These are phyloP conservation scores for Siniperca chuatsi DNA, from an alignment of 2,113 vertebrate genomes.

Conservation along the genomic window DNA sequence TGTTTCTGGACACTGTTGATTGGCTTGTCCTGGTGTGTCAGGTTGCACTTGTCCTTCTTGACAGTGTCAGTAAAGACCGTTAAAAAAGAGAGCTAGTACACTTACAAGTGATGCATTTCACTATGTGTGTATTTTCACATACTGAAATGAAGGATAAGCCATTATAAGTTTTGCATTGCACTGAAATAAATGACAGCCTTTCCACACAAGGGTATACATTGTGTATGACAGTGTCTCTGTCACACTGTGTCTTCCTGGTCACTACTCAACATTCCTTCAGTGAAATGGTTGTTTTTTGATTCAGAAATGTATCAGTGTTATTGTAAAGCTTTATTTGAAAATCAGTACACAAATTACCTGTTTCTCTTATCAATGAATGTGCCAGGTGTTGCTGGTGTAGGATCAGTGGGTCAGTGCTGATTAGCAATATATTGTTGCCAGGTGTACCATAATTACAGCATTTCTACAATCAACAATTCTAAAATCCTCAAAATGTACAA, in stretches of 20 bases:
- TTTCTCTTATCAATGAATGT: background rate
- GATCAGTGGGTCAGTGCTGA: background rate
- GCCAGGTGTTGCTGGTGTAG: background rate
- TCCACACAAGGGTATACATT: background rate
- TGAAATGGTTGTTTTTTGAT: too few species aligned
- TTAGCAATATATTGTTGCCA: background rate
- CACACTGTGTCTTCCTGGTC: background rate
- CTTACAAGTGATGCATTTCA: background rate
- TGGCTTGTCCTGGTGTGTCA: background rate
- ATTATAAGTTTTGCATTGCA: background rate
- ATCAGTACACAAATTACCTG: background rate
- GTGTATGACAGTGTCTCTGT: background rate
- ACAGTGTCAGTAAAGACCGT: background rate
- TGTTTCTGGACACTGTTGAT: background rate
- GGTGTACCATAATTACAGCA: background rate
- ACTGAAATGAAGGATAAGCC: background rate
- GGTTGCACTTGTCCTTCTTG: conserved; percentile 19
- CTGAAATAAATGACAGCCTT: background rate
- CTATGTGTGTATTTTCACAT: background rate
- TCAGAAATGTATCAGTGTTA: background rate
- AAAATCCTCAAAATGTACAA: background rate
- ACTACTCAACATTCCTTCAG: background rate
- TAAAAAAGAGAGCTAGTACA: conserved; percentile 6
- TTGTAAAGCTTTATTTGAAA: background rate
- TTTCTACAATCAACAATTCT: background rate